Base-by-base conservation (phyloP, 1,140 invertebrate genomes). In the Hormaphis cornu region DNA sequence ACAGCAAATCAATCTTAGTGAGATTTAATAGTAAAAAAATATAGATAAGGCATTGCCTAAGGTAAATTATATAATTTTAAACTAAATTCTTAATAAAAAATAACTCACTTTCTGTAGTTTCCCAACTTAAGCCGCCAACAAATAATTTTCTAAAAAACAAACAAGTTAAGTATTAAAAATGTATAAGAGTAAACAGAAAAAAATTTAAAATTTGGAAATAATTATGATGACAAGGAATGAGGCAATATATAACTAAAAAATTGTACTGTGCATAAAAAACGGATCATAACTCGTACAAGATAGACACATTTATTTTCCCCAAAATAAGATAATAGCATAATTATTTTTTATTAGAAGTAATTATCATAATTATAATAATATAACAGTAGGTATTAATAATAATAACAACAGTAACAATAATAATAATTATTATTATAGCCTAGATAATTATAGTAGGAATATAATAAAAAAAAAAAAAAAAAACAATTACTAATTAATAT, bases 61-160 rank as follows among this genome's bases (percentile, higher is more conserved):
- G n/a, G n/a, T n/a, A n/a, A n/a, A n/a, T n/a, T n/a, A n/a, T n/a
- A n/a, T n/a, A n/a, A n/a, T n/a, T n/a, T n/a, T n/a, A n/a, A n/a
- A n/a, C n/a, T n/a, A n/a, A n/a, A n/a, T n/a, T n/a, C 7, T 18
- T n/a, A n/a, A 28, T 18, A 35, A 42, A 69, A 28, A 12, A 8
- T 22, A 59, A 37, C 61, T 50, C 83, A 97, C 94, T 95, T 81
- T 96, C 93, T 79, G 91, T 91, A 20, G 94, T 97, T 84, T 96
- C 92, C 93, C 93, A 97, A 83, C 92, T 96, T 71, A 97, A 82
- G 72, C 93, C 94, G 77, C 95, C 95, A 81, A 97, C 92, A 87
- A 97, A 97, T 73, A 97, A 86, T 87, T 97, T 97, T 83, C 94
- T 97, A 87, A 75, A 87, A 90, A 78, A 37, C 22, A 79, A 81